Percentiles rank a stretch among this genome's conserved stretches.
phyloP scores from a whole-genome alignment of 2,888 invertebrate species.

The Heterodera filipjevi region DNA sequence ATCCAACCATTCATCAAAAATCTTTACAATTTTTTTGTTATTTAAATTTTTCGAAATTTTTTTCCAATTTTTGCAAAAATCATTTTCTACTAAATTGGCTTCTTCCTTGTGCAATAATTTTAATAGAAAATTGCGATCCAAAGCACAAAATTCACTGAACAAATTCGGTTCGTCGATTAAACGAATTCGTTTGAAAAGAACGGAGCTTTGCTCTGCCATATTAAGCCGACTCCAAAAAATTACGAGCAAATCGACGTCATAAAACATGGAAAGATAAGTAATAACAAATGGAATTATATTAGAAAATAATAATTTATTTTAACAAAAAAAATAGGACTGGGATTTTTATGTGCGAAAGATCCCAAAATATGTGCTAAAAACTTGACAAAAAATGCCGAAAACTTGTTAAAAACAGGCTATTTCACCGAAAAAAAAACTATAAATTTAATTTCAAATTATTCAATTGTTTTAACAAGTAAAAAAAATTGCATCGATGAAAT shows the following conservation, averaged over 20 bases:
- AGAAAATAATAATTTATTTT: neutral
- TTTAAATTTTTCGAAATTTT: neutral
- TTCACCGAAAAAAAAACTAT: too few relatives aligned
- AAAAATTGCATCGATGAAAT: too few relatives aligned
- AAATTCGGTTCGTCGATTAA: neutral
- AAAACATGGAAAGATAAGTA: neutral
- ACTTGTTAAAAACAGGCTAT: too few relatives aligned
- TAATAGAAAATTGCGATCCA: neutral
- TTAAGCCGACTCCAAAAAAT: neutral
- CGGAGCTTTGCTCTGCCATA: neutral
- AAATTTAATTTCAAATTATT: too few relatives aligned
- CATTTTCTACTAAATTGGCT: neutral
- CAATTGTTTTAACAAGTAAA: too few relatives aligned
- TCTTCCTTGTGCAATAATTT: neutral
- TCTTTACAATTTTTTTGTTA: neutral
- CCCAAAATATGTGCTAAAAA: too few relatives aligned
- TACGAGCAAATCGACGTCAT: constrained; percentile 3
- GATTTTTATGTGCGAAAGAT: too few relatives aligned
- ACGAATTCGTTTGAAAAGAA: neutral
- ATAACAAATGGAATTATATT: neutral
- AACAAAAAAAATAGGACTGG: neutral
- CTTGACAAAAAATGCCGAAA: too few relatives aligned
- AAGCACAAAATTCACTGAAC: neutral
- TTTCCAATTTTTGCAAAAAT: neutral
- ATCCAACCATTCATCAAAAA: neutral